Base-by-base conservation (phyloP, 2,113 vertebrate species). In the Rhipidura dahli region DNA sequence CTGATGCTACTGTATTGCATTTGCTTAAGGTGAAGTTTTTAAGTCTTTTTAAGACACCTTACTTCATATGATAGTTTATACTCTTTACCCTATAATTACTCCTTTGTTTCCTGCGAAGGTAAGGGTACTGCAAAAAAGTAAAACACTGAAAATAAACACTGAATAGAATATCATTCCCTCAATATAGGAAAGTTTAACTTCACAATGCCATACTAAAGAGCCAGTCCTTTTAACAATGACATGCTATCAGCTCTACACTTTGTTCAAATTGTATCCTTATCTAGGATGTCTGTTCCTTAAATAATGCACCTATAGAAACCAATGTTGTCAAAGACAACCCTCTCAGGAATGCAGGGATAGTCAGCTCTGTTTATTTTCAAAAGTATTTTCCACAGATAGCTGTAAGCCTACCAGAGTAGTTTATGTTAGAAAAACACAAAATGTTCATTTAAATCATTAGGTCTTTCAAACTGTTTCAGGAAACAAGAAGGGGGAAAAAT, bases 261-360 rank as follows among this genome's bases (percentile, higher is more conserved):
- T 49, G 56, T 66, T 66, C 35, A 44, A 84, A 45, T 6, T 37
- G 24, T 24, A 75, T 42, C 10, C 28, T 80, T 28, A 45, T 49
- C 39, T 44, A 83, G 39, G 61, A 69, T 19, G 56, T 57, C 53
- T 51, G 20, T 57, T 76, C 35, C 35, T 15, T 35, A 76, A 64
- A 56, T 40, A 72, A 68, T 0, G 0, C 0, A 3, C 10, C 51
- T 63, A 54, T 5, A 75, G 39, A 78, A 63, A 59, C 19, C 19
- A 75, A 54, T 9, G 28, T 8, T 23, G 30, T 45, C 37, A 64
- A 63, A 90, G 39, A 47, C 28, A 90, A 45, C 2, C 1, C n/a
- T 27, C 60, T 68, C 15, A 49, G 20, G 83, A 82, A 77, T 15
- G 57, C 0, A 75, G 19, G 75, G 56, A 65, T n/a, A 33, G 7